Evolutionary conservation across 2,888 invertebrate genomes (phyloP).

Genomic region (Neuroscelio doddi): DNA sequence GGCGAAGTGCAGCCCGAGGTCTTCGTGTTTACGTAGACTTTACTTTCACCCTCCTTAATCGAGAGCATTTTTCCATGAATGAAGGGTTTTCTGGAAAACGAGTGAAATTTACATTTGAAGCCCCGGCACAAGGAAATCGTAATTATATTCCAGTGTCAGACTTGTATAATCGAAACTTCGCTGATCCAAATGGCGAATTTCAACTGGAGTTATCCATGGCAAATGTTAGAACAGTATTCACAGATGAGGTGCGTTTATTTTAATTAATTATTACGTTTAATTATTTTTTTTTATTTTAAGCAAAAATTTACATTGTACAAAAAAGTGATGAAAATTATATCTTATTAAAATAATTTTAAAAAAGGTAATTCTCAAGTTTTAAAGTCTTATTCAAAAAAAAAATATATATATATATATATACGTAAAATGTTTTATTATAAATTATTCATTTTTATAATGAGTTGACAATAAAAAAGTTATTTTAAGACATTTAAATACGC

Average conservation of each 20-base stretch:
- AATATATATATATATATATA: too few relatives aligned
- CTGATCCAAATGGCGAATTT: slow-evolving; percentile 86
- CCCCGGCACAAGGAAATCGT: slow-evolving; percentile 82
- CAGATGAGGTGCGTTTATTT: slow-evolving; percentile 74
- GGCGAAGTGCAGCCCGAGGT: slow-evolving; percentile 83
- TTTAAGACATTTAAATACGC: too few relatives aligned
- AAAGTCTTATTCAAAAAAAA: too few relatives aligned
- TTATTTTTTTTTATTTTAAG: too few relatives aligned
- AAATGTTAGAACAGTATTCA: slow-evolving; percentile 82
- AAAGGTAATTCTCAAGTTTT: too few relatives aligned
- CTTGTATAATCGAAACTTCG: slow-evolving; percentile 81
- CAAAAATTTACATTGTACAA: too few relatives aligned
- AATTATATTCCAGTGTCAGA: slow-evolving; percentile 83
- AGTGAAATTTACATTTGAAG: slow-evolving; percentile 80
- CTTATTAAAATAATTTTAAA: too few relatives aligned
- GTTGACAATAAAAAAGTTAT: too few relatives aligned
- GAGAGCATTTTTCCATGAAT: slow-evolving; percentile 88
- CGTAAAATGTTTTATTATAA: too few relatives aligned
- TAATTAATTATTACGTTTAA: too few relatives aligned
- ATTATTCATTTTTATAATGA: too few relatives aligned
- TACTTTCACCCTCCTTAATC: slow-evolving; percentile 84
- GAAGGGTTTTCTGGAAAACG: slow-evolving; percentile 86
- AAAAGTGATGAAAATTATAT: too few relatives aligned
- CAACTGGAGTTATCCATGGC: slow-evolving; percentile 85
- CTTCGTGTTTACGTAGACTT: slow-evolving; percentile 86